These are phyloP conservation scores for Cryptoprocta ferox DNA, from an alignment of 2,797 vertebrate species.

Conservation along the genomic window DNA sequence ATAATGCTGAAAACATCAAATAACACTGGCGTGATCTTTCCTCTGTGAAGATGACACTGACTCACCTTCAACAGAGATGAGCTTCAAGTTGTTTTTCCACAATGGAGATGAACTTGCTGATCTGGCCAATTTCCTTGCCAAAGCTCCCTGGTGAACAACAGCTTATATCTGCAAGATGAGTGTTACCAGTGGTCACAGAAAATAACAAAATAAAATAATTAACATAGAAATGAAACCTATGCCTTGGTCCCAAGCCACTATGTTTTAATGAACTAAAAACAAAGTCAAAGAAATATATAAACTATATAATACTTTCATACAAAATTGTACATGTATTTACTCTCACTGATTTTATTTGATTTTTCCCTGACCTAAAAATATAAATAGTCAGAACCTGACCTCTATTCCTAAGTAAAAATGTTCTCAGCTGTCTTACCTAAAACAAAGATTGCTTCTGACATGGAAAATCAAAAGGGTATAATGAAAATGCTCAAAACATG, in stretches of 20 bases:
- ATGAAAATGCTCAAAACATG: conserved; percentile 62
- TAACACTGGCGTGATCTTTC: not conserved
- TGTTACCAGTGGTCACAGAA: conserved; percentile 47
- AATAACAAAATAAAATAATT: conserved; percentile 49
- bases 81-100: conserved; percentile 38
- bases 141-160: conserved; percentile 36
- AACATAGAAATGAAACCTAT: conserved; percentile 40
- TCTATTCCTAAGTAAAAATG: conserved; percentile 47
- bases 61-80: conserved; percentile 48
- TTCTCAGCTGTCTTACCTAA: conserved; percentile 62
- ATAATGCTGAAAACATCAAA: conserved; percentile 32
- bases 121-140: conserved; percentile 10
- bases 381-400: conserved; percentile 39
- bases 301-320: not conserved
- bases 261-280: conserved; percentile 24
- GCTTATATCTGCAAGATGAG: conserved; percentile 53
- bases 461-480: not conserved
- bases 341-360: conserved; percentile 28
- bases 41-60: conserved; percentile 12
- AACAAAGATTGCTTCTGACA: conserved; percentile 52
- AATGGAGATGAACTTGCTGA: not conserved
- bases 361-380: not conserved
- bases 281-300: conserved; percentile 20
- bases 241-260: conserved; percentile 5
- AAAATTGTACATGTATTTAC: conserved; percentile 27